Base-by-base conservation (phyloP, 1,140 invertebrate species). In the Hyles euphorbiae region DNA sequence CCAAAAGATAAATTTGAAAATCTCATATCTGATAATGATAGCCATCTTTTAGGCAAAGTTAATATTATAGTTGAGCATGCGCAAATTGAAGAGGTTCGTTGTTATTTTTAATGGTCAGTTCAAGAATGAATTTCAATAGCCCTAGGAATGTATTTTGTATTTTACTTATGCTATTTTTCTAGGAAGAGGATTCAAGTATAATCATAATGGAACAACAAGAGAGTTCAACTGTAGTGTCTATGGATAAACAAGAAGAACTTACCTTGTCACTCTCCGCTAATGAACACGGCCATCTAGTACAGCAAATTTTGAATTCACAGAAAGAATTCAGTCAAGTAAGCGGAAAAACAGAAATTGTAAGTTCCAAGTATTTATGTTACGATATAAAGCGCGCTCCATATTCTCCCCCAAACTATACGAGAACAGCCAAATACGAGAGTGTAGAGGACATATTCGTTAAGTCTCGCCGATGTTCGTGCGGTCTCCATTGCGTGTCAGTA, bases 221-320 rank as follows among this genome's bases (percentile, higher is more conserved):
- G 6, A 9, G 45, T 22, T 11, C 44, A 48, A 11, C 7, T 34
- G 5, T 48, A n/a, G 3, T 12, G 43, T 68, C 36, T 5, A 40
- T 5, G 53, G 60, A 71, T 40, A 53, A 75, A 53, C 63, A 67
- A 48, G 46, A 77, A 60, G 53, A 68, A 34, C 36, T 40, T 40
- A 40, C 36, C 8, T 5, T 5, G 8, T n/a, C 65, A 44, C 51
- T 75, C 55, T 52, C 67, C 53, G 56, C 58, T 7, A 91, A 91
- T 58, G 70, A 92, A 63, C 93, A 94, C 74, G 94, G 95, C 3
- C 93, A 94, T 74, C 79, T 96, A 33, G 95, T 96, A 1, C 93
- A 94, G 63, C 94, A 96, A 83, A 96, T 96, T 75, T 85, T 96
- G 48, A 93, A 96, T 74, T 95, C 95, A 0, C 92, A 95, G 76